Conservation (phyloP, 1,140 invertebrate genomes). For the Pseudomyrmex concolor region DNA sequence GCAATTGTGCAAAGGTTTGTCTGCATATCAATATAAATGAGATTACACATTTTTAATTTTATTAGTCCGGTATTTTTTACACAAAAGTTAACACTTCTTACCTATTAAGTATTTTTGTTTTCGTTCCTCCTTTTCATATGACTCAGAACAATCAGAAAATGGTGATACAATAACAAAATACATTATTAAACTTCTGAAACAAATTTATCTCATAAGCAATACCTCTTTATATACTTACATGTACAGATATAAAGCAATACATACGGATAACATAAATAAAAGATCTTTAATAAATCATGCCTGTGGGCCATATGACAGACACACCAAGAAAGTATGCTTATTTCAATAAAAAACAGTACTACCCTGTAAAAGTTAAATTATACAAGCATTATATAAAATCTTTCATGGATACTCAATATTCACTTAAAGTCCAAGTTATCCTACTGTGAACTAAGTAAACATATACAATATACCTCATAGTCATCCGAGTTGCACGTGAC, state of each 20-base stretch:
- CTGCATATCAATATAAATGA: conserved; percentile 70
- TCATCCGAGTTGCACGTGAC: conserved; percentile 77
- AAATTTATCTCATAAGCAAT: conserved; percentile 67
- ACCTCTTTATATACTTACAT: conserved; percentile 66
- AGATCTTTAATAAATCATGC: conserved; percentile 90
- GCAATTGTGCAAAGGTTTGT: conserved; percentile 89
- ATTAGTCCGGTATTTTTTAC: conserved; percentile 10
- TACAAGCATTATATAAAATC: conserved; percentile 4
- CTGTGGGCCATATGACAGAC: conserved; percentile 90
- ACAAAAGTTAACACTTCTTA: conserved; percentile 57
- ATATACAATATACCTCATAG: conserved; percentile 79
- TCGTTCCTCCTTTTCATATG: conserved; percentile 81
- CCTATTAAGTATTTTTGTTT: conserved; percentile 81
- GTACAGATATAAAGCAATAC: conserved; percentile 82
- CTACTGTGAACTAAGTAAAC: conserved; percentile 49
- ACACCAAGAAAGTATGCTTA: conserved; percentile 88
- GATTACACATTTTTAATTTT: conserved; percentile 5
- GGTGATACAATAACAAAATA: conserved; percentile 93
- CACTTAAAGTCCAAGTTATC: conserved; percentile 13
- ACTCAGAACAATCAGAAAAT: conserved; percentile 88
- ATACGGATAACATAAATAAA: conserved; percentile 96
- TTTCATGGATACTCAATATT: not conserved
- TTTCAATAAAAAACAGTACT: conserved; percentile 85
- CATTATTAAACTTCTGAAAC: conserved; percentile 89
- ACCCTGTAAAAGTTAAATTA: conserved; percentile 82